These are phyloP conservation scores for Chrysaora quinquecirrha DNA, from an alignment of 30 jellyfish, hydroid and myxozoan genomes.

Conservation along the genomic window DNA sequence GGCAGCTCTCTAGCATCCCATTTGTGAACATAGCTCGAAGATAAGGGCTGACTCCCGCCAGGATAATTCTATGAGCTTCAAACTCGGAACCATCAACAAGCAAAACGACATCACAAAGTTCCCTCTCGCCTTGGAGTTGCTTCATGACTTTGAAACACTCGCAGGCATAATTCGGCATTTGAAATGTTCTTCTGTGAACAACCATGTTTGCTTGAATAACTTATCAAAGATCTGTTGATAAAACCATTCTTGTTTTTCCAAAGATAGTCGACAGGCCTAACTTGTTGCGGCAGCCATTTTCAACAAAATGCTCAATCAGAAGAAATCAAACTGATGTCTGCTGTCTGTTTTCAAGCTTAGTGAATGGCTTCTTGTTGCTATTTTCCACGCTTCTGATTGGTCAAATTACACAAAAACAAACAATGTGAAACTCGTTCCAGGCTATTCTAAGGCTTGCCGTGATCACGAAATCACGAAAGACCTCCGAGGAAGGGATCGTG, in stretches of 20 bases:
- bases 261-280: not conserved
- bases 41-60: slow-evolving; percentile 95
- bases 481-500: no score
- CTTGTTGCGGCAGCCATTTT: not conserved
- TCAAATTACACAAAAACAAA: not conserved
- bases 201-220: slow-evolving; percentile 43
- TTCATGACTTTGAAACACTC: slow-evolving; percentile 83
- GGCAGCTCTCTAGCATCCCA: slow-evolving; percentile 93
- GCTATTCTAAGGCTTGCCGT: no score
- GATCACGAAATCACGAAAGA: no score
- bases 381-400: slow-evolving; percentile 31
- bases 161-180: slow-evolving; percentile 64
- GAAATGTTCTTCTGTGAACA: slow-evolving; percentile 79
- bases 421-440: not conserved
- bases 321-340: no score
- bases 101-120: slow-evolving; percentile 85
- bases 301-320: not conserved
- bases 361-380: slow-evolving; percentile 28
- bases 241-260: not conserved
- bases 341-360: no score
- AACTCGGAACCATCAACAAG: slow-evolving; percentile 81
- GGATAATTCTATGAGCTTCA: slow-evolving; percentile 83
- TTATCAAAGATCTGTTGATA: not conserved
- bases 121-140: slow-evolving; percentile 69
- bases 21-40: slow-evolving; percentile 96